These are phyloP conservation scores for Congeria kusceri DNA, from an alignment of 2,888 invertebrate genomes.

Conservation along the genomic window DNA sequence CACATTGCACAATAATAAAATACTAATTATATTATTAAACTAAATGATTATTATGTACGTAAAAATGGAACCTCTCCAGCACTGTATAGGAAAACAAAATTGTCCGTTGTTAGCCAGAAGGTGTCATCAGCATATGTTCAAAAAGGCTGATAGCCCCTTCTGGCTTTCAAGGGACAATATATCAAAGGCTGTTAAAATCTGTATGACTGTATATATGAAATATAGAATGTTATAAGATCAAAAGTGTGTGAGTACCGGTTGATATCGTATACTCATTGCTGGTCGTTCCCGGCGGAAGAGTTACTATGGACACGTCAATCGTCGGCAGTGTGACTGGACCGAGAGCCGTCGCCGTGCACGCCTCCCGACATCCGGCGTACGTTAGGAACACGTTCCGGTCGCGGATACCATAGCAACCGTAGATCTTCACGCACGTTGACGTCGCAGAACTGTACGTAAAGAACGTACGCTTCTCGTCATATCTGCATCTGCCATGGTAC, in stretches of 20 bases:
- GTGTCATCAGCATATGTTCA: no score
- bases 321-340: slow-evolving; percentile 16
- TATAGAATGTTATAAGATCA: no score
- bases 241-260: slow-evolving; percentile 12
- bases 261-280: slow-evolving; percentile 11
- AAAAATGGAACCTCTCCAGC: no score
- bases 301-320: slow-evolving; percentile 9
- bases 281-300: slow-evolving; percentile 9
- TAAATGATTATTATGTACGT: no score
- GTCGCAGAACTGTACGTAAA: slow-evolving; percentile 46
- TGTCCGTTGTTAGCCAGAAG: no score
- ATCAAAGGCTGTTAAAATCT: no score
- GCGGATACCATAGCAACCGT: slow-evolving; percentile 53
- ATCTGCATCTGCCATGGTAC: slow-evolving; percentile 36
- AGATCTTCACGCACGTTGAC: slow-evolving; percentile 40
- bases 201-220: no score
- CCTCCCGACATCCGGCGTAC: slow-evolving; percentile 24
- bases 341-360: slow-evolving; percentile 33
- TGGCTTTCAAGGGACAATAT: no score
- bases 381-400: slow-evolving; percentile 49
- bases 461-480: slow-evolving; percentile 31
- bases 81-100: no score
- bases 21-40: no score
- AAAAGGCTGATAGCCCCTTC: no score
- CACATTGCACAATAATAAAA: no score